A percentile compares a stretch with the other conserved stretches of the same genome.
phyloP scores from a whole-genome alignment of 2,888 invertebrate species.

The Scaptomyza flava region DNA sequence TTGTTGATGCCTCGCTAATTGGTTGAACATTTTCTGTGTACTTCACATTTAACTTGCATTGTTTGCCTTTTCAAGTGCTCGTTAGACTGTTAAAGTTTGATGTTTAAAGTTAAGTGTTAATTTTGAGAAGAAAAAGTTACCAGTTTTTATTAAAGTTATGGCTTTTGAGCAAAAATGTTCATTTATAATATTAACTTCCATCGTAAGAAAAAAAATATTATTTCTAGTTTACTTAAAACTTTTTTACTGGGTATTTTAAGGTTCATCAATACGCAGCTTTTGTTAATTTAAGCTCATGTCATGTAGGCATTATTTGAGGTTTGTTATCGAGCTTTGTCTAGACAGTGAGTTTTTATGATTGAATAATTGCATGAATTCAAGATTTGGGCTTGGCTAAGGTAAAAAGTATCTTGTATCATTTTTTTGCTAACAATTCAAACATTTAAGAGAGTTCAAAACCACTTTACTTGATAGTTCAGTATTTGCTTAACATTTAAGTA shows the following conservation, averaged over 20 bases:
- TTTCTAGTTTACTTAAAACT: not conserved
- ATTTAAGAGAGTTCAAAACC: not conserved
- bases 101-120: not conserved
- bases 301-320: conserved; percentile 23
- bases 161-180: too few relatives aligned
- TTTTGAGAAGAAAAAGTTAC: not conserved
- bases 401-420: conserved; percentile 3
- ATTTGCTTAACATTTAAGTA: not conserved
- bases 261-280: not conserved
- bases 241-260: conserved; percentile 14
- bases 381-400: conserved; percentile 40
- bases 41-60: conserved; percentile 13
- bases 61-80: conserved; percentile 1
- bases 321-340: conserved; percentile 23
- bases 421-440: not conserved
- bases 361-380: conserved; percentile 15
- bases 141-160: too few relatives aligned
- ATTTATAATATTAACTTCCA: not conserved
- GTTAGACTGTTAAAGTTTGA: not conserved
- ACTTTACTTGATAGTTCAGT: conserved; percentile 17
- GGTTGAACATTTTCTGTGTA: conserved; percentile 18
- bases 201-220: not conserved
- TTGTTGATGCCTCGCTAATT: conserved; percentile 43
- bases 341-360: conserved; percentile 16
- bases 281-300: conserved; percentile 17